Evolutionary conservation across 2,113 vertebrate species (phyloP).

Genomic region (Empidonax alnorum): DNA sequence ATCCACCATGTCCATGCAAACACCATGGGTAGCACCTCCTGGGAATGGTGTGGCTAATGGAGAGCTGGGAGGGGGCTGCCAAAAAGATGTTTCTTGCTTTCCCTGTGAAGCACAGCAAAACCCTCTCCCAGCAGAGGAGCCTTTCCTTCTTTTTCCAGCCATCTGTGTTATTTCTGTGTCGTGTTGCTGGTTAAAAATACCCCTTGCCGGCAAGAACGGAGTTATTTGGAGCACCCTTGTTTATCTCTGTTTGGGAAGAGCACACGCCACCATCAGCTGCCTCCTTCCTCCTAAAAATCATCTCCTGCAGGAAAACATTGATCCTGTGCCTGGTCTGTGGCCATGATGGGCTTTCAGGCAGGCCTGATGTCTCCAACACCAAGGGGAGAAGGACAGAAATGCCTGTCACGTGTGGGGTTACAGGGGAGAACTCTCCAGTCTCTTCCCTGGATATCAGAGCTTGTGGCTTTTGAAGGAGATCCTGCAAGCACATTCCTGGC

Average conservation of each 20-base stretch:
- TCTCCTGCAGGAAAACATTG: background rate
- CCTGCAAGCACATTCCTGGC: background rate
- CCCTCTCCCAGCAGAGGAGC: background rate
- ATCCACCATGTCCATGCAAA: background rate
- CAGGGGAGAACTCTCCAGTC: background rate
- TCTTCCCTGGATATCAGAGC: background rate
- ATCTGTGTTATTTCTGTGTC: constrained; percentile 24
- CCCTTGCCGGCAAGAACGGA: constrained; percentile 16
- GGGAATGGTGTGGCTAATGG: background rate
- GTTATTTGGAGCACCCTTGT: constrained; percentile 58
- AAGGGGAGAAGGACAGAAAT: background rate
- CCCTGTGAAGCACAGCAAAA: background rate
- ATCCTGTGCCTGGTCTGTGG: background rate
- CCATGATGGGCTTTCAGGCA: background rate
- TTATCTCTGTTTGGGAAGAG: constrained; percentile 60
- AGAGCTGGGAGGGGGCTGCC: background rate
- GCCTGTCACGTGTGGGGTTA: background rate
- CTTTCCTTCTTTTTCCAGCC: background rate
- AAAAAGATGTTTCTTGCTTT: background rate
- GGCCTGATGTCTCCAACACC: accelerated
- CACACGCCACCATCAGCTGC: background rate
- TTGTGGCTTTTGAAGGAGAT: background rate
- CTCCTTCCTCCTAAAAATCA: background rate
- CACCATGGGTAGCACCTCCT: background rate
- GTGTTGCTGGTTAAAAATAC: background rate